These are phyloP conservation scores for Goniozus legneri DNA, from an alignment of 1,140 invertebrate species.

Conservation along the genomic window DNA sequence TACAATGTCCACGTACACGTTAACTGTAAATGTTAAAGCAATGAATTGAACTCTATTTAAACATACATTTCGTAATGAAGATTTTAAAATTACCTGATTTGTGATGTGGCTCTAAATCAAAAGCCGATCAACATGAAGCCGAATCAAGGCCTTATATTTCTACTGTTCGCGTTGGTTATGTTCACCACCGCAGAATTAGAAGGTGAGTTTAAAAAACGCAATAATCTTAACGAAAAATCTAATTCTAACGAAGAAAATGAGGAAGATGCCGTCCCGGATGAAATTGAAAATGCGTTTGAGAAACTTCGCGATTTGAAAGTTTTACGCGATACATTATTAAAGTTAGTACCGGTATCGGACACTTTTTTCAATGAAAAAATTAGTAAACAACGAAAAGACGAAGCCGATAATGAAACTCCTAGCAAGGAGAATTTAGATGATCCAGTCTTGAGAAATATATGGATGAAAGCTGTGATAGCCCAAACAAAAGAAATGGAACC, in stretches of 20 bases:
- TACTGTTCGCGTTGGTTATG: conserved; percentile 18
- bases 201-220: conserved; percentile 21
- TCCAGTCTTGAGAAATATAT: conserved; percentile 17
- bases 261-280: conserved; percentile 26
- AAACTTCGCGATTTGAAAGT: conserved; percentile 35
- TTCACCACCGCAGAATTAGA: conserved; percentile 24
- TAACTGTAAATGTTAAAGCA: too few species aligned
- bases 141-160: conserved; percentile 2
- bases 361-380: conserved; percentile 29
- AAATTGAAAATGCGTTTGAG: conserved; percentile 34
- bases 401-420: conserved; percentile 20
- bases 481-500: conserved; percentile 17
- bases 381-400: conserved; percentile 22
- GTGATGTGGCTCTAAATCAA: conserved; percentile 9
- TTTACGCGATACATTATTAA: conserved; percentile 36
- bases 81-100: conserved; percentile 12
- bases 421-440: conserved; percentile 18
- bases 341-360: conserved; percentile 30
- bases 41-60: conserved; percentile 11
- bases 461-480: conserved; percentile 27
- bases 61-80: conserved; percentile 5
- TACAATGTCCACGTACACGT: conserved; percentile 36
- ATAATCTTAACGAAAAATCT: conserved; percentile 22
- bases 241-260: conserved; percentile 33
- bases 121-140: conserved; percentile 8